These are phyloP conservation scores for Pangasius djambal DNA, from an alignment of 2,797 vertebrate species.

Conservation along the genomic window DNA sequence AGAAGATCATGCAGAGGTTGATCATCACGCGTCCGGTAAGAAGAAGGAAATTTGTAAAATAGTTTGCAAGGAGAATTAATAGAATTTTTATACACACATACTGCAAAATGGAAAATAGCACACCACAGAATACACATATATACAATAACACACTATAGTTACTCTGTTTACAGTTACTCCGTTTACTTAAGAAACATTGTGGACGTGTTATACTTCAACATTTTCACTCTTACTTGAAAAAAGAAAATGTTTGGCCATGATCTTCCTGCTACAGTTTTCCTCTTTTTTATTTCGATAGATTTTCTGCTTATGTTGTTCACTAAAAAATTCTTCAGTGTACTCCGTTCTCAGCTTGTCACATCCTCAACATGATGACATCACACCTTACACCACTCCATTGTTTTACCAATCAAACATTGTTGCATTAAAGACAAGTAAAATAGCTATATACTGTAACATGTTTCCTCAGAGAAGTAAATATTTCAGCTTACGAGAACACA, in stretches of 20 bases:
- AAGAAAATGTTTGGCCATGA: too few relatives aligned
- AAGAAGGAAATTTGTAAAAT: neutral
- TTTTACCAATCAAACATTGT: neutral
- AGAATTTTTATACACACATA: neutral
- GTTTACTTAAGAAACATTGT: too few relatives aligned
- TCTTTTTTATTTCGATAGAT: too few relatives aligned
- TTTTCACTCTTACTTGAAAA: too few relatives aligned
- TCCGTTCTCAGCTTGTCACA: neutral
- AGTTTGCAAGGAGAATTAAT: too few relatives aligned
- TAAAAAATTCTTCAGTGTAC: too few relatives aligned
- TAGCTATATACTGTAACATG: neutral
- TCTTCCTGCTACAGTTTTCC: too few relatives aligned
- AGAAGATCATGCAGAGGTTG: neutral
- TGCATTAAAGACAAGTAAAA: neutral
- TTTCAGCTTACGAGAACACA: neutral
- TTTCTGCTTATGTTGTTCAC: too few relatives aligned
- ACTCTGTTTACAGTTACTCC: too few relatives aligned
- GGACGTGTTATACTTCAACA: too few relatives aligned
- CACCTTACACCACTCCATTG: neutral
- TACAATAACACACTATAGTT: too few relatives aligned
- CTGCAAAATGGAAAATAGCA: neutral
- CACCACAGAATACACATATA: neutral
- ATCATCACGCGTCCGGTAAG: neutral
- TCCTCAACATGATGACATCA: neutral
- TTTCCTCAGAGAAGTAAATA: neutral